phyloP scores from a whole-genome alignment of 2,888 invertebrate species.

The Yponomeuta plumbellus region DNA sequence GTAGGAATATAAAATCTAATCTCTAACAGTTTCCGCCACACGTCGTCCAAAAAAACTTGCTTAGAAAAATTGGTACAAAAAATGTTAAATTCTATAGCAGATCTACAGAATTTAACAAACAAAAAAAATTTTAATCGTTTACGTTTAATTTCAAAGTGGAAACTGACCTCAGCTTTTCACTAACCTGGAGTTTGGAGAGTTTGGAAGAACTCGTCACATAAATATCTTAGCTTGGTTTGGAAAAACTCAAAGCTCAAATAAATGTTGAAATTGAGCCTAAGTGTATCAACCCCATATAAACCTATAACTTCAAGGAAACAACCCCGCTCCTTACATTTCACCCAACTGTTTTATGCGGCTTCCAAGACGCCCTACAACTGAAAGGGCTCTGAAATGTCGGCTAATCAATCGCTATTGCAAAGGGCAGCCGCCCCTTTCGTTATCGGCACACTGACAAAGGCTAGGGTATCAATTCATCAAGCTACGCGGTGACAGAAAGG shows the following conservation, averaged over 20 bases:
- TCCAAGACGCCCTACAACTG: slow-evolving; percentile 57
- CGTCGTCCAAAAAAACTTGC: background rate
- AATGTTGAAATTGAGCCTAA: background rate
- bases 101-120: no score
- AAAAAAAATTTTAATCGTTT: no score
- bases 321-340: slow-evolving; percentile 11
- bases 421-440: slow-evolving; percentile 46
- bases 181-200: no score
- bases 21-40: background rate
- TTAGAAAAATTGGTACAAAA: background rate
- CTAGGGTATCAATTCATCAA: slow-evolving; percentile 61
- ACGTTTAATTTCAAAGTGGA: no score
- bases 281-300: background rate
- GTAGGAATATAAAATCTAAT: background rate
- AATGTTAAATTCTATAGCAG: no score
- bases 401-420: slow-evolving; percentile 61
- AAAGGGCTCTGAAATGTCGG: slow-evolving; percentile 64
- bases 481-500: slow-evolving; percentile 35
- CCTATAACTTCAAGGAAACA: slow-evolving; percentile 16
- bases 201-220: background rate
- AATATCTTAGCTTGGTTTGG: background rate
- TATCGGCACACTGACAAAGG: slow-evolving; percentile 16
- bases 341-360: slow-evolving; percentile 19
- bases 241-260: background rate
- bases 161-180: no score